phyloP scores from a whole-genome alignment of 2,888 invertebrate species.

The Leptopilina syphax region DNA sequence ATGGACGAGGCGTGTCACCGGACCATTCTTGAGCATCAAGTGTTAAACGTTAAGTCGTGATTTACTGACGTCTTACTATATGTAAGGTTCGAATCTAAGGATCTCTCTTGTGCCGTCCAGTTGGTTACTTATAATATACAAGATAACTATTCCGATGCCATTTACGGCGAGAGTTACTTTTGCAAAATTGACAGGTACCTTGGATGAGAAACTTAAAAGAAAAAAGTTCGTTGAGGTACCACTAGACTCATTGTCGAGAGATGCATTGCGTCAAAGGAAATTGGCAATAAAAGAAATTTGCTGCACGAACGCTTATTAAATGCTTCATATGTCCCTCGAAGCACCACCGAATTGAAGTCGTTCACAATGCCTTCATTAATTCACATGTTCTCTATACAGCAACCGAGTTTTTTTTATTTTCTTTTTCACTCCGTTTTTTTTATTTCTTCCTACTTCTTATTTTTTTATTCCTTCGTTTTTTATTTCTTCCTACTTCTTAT shows the following conservation, averaged over 20 bases:
- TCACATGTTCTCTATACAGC: conserved; percentile 12
- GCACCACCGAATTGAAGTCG: conserved; percentile 27
- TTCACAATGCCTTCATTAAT: conserved; percentile 26
- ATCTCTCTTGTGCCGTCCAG: neutral
- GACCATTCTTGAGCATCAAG: conserved; percentile 65
- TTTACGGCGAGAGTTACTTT: conserved; percentile 57
- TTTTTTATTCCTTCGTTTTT: too few relatives aligned
- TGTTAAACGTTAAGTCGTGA: conserved; percentile 62
- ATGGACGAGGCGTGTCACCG: conserved; percentile 71
- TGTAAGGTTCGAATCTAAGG: conserved; percentile 20
- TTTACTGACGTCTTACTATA: conserved; percentile 60
- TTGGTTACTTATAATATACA: neutral
- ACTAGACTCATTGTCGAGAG: conserved; percentile 42
- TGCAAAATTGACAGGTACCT: conserved; percentile 62
- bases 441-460: too few relatives aligned
- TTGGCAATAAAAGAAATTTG: conserved; percentile 53
- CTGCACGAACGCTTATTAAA: conserved; percentile 40
- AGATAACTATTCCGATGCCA: conserved; percentile 51
- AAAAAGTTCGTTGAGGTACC: conserved; percentile 32
- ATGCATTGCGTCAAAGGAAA: conserved; percentile 44
- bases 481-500: too few relatives aligned
- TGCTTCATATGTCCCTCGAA: conserved; percentile 31
- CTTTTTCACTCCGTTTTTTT: neutral
- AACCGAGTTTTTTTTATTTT: neutral
- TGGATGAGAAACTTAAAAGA: conserved; percentile 10